Evolutionary conservation across 2,113 vertebrate genomes (phyloP).

Genomic region (Polypterus bichir): DNA sequence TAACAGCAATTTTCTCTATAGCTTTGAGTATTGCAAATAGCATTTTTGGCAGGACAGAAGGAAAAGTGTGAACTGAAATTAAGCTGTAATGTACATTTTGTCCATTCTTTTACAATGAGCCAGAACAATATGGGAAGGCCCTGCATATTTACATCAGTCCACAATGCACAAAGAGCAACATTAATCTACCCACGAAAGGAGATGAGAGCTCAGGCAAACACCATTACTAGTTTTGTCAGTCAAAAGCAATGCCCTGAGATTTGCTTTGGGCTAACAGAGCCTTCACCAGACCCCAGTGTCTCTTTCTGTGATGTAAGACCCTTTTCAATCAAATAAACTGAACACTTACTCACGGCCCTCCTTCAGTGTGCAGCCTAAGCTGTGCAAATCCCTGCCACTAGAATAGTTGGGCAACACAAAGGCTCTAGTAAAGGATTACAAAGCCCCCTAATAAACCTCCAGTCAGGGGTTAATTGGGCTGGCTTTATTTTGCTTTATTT

Average conservation of each 20-base stretch:
- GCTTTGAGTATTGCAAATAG: no score
- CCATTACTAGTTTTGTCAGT: slow-evolving; percentile 24
- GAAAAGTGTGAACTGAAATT: slow-evolving; percentile 5
- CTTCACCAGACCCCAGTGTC: slow-evolving; percentile 38
- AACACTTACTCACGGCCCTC: slow-evolving; percentile 54
- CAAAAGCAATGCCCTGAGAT: slow-evolving; percentile 27
- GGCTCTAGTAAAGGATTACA: slow-evolving; percentile 54
- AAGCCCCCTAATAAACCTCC: slow-evolving; percentile 51
- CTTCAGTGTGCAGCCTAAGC: slow-evolving; percentile 50
- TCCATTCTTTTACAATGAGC: slow-evolving; percentile 21
- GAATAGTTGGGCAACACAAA: slow-evolving; percentile 52
- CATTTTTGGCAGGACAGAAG: slow-evolving; percentile 7
- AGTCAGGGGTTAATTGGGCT: slow-evolving; percentile 60
- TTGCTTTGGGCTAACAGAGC: slow-evolving; percentile 26
- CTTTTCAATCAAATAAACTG: slow-evolving; percentile 55
- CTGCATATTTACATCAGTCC: slow-evolving; percentile 7
- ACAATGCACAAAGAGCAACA: slow-evolving; percentile 19
- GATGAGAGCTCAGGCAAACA: slow-evolving; percentile 20
- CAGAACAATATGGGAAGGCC: slow-evolving; percentile 26
- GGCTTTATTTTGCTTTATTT: slow-evolving; percentile 45
- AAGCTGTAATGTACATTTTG: slow-evolving; percentile 11
- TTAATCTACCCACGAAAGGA: slow-evolving; percentile 35
- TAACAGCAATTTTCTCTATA: no score
- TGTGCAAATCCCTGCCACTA: slow-evolving; percentile 46
- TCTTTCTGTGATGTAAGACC: slow-evolving; percentile 43